Evolutionary conservation across 1,140 invertebrate species (phyloP).

Genomic region (Andrena cerasifolii): DNA sequence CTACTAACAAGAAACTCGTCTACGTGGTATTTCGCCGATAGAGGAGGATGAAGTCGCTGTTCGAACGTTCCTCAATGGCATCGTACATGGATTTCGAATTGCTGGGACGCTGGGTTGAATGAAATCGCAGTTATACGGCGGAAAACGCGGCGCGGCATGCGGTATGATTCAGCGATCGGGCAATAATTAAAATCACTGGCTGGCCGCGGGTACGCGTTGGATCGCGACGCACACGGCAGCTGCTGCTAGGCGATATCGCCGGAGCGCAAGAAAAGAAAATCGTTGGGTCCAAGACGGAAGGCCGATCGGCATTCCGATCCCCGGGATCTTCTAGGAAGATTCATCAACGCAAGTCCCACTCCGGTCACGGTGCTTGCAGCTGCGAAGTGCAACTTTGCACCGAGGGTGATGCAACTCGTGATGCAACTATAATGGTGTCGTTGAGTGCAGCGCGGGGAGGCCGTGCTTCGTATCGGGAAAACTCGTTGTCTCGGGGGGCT

Average conservation of each 20-base stretch:
- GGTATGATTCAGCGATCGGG: neutral
- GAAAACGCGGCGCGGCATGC: neutral
- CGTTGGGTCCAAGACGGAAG: slow-evolving; percentile 20
- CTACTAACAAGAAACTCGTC: neutral
- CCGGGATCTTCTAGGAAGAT: slow-evolving; percentile 50
- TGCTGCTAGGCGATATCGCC: slow-evolving; percentile 36
- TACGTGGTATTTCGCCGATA: neutral
- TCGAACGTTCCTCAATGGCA: neutral
- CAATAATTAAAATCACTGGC: slow-evolving; percentile 40
- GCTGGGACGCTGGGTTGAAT: neutral
- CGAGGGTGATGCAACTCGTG: slow-evolving; percentile 10
- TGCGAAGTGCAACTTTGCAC: neutral
- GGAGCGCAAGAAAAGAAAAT: slow-evolving; percentile 39
- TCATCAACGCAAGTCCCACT: neutral
- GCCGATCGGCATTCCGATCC: slow-evolving; percentile 49
- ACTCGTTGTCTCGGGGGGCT: neutral
- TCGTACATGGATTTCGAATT: too few species aligned
- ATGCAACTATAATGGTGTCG: slow-evolving; percentile 24
- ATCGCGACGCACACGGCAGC: slow-evolving; percentile 25
- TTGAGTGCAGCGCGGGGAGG: neutral
- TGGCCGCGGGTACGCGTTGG: neutral
- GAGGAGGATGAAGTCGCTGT: neutral
- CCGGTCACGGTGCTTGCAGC: slow-evolving; percentile 6
- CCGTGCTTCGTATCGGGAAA: neutral
- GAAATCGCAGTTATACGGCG: neutral